Evolutionary conservation across 2,113 vertebrate species (phyloP).

Genomic region (Hirundichthys speculiger): DNA sequence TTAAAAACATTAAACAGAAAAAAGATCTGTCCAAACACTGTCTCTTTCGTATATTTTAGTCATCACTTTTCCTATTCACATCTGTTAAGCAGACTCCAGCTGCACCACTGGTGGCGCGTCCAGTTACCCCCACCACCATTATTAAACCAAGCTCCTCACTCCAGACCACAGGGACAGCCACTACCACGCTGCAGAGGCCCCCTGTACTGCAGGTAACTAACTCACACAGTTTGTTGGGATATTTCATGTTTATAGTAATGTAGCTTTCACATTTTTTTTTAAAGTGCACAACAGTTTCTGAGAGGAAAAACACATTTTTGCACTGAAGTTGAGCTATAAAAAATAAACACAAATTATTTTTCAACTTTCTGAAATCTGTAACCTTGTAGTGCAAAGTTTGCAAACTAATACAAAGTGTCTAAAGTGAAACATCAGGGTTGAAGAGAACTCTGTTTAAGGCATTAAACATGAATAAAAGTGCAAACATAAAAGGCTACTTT

Average conservation of each 20-base stretch:
- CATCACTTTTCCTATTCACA: background rate
- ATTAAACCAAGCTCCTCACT: constrained; percentile 90
- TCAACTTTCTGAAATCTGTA: too few species aligned
- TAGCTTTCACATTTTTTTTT: too few species aligned
- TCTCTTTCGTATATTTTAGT: background rate
- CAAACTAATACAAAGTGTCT: too few species aligned
- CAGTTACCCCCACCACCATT: constrained; percentile 90
- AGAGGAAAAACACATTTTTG: too few species aligned
- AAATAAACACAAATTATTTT: too few species aligned
- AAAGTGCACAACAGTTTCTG: too few species aligned
- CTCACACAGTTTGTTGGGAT: background rate
- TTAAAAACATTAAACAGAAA: background rate
- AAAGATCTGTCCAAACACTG: background rate
- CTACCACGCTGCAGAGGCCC: constrained; percentile 88
- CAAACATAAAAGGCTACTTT: too few species aligned
- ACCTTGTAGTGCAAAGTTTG: too few species aligned
- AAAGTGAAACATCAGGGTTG: too few species aligned
- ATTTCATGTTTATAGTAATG: background rate
- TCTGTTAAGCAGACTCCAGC: constrained; percentile 83
- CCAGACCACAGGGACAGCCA: constrained; percentile 87
- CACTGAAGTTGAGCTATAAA: too few species aligned
- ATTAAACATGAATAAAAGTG: too few species aligned
- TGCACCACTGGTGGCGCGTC: constrained; percentile 85
- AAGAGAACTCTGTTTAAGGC: too few species aligned
- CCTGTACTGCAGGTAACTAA: constrained; percentile 88